Conservation (phyloP, 2,113 vertebrate species). For the Uria aalge region DNA sequence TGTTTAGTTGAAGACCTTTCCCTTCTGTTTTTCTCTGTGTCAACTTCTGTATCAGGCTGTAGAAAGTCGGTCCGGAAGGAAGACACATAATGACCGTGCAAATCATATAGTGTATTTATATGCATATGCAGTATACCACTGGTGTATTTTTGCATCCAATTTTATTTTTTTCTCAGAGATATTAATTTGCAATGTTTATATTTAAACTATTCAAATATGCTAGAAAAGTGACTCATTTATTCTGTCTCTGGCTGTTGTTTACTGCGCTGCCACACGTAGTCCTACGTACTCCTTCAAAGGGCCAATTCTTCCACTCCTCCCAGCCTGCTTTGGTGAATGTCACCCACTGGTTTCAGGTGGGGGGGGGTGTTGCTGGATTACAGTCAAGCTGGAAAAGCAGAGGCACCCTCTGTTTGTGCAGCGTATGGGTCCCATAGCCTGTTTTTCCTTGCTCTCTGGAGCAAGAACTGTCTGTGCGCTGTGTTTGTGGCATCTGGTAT, state of each 20-base stretch:
- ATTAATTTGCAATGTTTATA: conserved; percentile 39
- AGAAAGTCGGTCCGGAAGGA: not conserved
- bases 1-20: not conserved
- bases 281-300: not conserved
- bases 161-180: conserved; percentile 41
- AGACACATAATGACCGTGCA: not conserved
- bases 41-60: not conserved
- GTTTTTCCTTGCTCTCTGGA: not conserved
- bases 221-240: conserved; percentile 10
- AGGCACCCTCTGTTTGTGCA: not conserved
- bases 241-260: not conserved
- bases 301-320: not conserved
- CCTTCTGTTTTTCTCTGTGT: not conserved
- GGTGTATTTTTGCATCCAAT: conserved; percentile 42
- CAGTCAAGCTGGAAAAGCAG: not conserved
- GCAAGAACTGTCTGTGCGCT: not conserved
- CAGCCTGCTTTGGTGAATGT: not conserved
- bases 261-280: not conserved
- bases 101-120: not conserved
- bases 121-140: not conserved
- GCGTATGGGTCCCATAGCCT: not conserved
- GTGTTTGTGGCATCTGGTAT: not conserved
- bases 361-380: not conserved
- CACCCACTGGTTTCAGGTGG: not conserved
- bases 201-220: conserved; percentile 36